phyloP scores from a whole-genome alignment of 2,888 invertebrate genomes.

The Calliphora vomitoria region DNA sequence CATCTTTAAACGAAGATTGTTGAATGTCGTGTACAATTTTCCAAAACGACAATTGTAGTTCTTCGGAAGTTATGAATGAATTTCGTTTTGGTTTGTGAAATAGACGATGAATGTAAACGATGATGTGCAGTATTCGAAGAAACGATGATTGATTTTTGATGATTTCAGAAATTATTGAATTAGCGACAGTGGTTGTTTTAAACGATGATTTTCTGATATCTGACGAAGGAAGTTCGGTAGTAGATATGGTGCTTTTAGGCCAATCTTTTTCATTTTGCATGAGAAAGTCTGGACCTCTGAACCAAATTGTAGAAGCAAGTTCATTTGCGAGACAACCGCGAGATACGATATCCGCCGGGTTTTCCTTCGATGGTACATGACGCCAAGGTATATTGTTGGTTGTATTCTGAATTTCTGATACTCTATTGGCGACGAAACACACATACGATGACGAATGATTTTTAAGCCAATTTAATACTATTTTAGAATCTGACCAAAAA shows the following conservation, averaged over 20 bases:
- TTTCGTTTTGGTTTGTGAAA: slow-evolving; percentile 46
- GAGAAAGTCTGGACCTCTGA: not conserved
- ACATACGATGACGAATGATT: slow-evolving; percentile 19
- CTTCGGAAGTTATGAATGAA: slow-evolving; percentile 3
- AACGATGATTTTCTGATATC: slow-evolving; percentile 2
- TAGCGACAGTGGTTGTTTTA: slow-evolving; percentile 21
- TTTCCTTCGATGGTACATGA: not conserved
- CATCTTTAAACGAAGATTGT: not conserved
- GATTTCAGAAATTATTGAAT: slow-evolving; percentile 16
- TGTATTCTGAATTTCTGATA: slow-evolving; percentile 20
- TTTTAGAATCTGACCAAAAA: slow-evolving; percentile 68
- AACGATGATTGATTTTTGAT: slow-evolving; percentile 9
- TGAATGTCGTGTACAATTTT: slow-evolving; percentile 5
- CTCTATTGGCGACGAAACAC: slow-evolving; percentile 4
- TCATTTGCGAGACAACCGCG: not conserved
- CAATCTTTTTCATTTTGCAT: not conserved
- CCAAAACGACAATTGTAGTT: slow-evolving; percentile 5
- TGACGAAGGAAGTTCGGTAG: not conserved
- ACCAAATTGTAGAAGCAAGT: not conserved
- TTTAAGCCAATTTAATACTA: slow-evolving; percentile 33
- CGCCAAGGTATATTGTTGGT: slow-evolving; percentile 8
- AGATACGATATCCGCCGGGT: not conserved
- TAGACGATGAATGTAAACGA: slow-evolving; percentile 38
- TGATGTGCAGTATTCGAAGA: slow-evolving; percentile 28
- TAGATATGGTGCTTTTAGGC: not conserved